phyloP scores from a whole-genome alignment of 2,888 invertebrate genomes.

The Pollenia angustigena region DNA sequence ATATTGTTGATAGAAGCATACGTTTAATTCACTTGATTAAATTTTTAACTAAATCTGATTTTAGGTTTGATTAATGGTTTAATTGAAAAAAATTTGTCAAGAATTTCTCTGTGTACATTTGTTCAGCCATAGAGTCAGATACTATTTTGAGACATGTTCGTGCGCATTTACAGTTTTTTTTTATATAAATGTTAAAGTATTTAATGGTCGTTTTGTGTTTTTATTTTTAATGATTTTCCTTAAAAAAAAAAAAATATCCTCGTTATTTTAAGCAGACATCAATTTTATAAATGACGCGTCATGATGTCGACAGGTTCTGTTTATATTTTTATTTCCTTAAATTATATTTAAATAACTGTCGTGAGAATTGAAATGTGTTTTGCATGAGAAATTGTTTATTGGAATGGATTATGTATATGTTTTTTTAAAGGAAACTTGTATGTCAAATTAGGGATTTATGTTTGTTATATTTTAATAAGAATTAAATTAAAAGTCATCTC shows the following conservation, averaged over 20 bases:
- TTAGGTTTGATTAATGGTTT: too few relatives aligned
- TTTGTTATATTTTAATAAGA: too few relatives aligned
- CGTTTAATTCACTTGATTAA: too few relatives aligned
- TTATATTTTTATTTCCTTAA: not conserved
- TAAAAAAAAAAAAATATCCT: not conserved
- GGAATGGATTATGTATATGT: too few relatives aligned
- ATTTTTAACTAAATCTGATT: too few relatives aligned
- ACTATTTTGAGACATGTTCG: slow-evolving; percentile 12
- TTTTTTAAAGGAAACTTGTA: too few relatives aligned
- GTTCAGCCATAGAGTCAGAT: not conserved
- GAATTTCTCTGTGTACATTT: not conserved
- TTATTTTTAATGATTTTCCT: slow-evolving; percentile 41
- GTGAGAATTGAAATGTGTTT: slow-evolving; percentile 3
- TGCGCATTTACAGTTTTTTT: not conserved
- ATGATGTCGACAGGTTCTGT: slow-evolving; percentile 24
- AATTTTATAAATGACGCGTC: slow-evolving; percentile 31
- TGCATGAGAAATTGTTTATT: not conserved
- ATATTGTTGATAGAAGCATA: too few relatives aligned
- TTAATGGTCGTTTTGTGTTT: slow-evolving; percentile 49
- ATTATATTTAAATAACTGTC: slow-evolving; percentile 17
- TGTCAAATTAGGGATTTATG: too few relatives aligned
- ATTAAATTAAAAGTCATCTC: too few relatives aligned
- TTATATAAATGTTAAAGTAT: slow-evolving; percentile 12
- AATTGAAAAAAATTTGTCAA: too few relatives aligned
- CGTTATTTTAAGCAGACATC: slow-evolving; percentile 47